These are phyloP conservation scores for Phacellophora camtschatica DNA, from an alignment of 30 jellyfish, hydroid and myxozoan species.

Conservation along the genomic window DNA sequence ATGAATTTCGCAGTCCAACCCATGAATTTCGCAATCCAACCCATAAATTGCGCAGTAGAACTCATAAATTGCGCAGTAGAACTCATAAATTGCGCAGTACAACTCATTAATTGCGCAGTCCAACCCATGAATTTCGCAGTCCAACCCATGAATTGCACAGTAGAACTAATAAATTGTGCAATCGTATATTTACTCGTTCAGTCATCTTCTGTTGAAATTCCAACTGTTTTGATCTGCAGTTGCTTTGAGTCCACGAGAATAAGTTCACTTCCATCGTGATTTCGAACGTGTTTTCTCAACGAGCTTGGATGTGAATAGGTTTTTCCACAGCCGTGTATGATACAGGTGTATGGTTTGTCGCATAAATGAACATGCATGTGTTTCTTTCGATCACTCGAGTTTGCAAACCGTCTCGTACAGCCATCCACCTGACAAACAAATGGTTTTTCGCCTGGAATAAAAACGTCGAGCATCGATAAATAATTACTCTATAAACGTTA, in stretches of 20 bases:
- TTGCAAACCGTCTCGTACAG: conserved; percentile 95
- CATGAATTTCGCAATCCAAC: too few relatives aligned
- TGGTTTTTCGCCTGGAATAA: conserved; percentile 84
- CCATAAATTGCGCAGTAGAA: too few relatives aligned
- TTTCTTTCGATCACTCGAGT: conserved; percentile 93
- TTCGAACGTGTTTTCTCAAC: conserved; percentile 68
- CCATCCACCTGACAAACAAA: conserved; percentile 89
- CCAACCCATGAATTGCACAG: too few relatives aligned
- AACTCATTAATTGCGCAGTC: too few relatives aligned
- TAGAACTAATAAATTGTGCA: too few relatives aligned
- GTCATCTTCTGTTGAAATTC: not conserved
- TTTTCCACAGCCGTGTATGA: conserved; percentile 73
- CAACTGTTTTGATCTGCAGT: conserved; percentile 27
- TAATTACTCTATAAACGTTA: too few relatives aligned
- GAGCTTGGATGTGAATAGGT: conserved; percentile 85
- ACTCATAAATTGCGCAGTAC: too few relatives aligned
- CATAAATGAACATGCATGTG: conserved; percentile 96
- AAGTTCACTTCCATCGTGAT: conserved; percentile 73
- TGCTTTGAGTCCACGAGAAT: conserved; percentile 50
- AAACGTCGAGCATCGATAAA: not conserved
- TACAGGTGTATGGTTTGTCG: conserved; percentile 87
- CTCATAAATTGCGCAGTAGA: too few relatives aligned
- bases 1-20: too few relatives aligned
- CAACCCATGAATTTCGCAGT: too few relatives aligned
- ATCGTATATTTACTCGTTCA: too few relatives aligned